Percentiles rank a stretch among this genome's conserved stretches.
phyloP scores from a whole-genome alignment of 2,113 vertebrate species.

The Carettochelys insculpta region DNA sequence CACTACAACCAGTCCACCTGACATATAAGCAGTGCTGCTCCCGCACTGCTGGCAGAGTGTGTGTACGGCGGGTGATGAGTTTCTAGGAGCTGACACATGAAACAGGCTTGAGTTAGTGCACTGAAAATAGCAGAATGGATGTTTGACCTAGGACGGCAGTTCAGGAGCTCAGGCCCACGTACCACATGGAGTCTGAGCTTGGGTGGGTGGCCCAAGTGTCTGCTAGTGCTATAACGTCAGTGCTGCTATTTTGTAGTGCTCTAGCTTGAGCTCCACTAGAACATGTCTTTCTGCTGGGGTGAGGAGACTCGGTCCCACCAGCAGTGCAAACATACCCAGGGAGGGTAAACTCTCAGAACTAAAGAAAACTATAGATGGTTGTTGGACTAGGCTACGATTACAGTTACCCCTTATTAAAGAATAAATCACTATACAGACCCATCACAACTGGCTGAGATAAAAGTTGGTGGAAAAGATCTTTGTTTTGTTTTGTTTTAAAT shows the following conservation, averaged over 20 bases:
- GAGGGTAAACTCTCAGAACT: background rate
- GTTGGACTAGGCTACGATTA: background rate
- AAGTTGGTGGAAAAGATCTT: no score
- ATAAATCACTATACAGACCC: background rate
- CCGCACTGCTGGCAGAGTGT: no score
- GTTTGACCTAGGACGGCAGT: background rate
- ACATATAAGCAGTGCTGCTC: no score
- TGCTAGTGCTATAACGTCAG: background rate
- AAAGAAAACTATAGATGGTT: background rate
- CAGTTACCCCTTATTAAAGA: background rate
- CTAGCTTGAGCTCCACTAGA: background rate
- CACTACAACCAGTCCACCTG: no score
- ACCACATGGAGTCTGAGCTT: background rate
- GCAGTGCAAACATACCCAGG: background rate
- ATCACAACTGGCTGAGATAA: background rate
- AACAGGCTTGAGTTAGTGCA: background rate
- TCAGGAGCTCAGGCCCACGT: background rate
- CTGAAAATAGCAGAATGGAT: background rate
- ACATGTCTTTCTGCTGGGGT: background rate
- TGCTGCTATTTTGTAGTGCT: background rate
- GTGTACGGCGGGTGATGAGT: no score
- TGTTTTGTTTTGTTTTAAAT: background rate
- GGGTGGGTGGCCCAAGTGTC: background rate
- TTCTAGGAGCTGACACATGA: no score
- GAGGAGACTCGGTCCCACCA: background rate